These are phyloP conservation scores for Palythoa heliodiscus DNA, from an alignment of 92 coral and sea anemone genomes.

Conservation along the genomic window DNA sequence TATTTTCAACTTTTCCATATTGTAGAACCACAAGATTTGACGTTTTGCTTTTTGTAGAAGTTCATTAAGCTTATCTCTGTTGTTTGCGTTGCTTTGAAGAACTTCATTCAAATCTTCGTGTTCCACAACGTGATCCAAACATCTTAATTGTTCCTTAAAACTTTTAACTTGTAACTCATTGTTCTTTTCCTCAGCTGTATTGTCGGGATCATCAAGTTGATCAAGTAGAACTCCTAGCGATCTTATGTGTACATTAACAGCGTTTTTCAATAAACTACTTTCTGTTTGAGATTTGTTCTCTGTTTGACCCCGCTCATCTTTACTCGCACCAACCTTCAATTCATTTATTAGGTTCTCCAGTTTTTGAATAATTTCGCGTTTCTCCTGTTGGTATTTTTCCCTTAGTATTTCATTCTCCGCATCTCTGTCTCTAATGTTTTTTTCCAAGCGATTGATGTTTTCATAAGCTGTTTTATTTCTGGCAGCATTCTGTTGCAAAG, in stretches of 20 bases:
- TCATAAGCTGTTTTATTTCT: constrained; percentile 45
- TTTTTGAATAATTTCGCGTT: constrained; percentile 4
- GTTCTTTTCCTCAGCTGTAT: constrained; percentile 25
- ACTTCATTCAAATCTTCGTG: neutral
- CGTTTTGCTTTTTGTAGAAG: constrained; percentile 1
- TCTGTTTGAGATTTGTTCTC: neutral
- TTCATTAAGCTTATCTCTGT: neutral
- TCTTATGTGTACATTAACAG: neutral
- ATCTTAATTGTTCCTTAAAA: constrained; percentile 19
- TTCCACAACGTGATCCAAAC: neutral
- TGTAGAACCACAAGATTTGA: constrained; percentile 25
- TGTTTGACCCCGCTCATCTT: neutral
- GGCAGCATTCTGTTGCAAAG: constrained; percentile 50
- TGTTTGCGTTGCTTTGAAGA: neutral
- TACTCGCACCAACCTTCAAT: neutral
- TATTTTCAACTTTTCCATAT: constrained; percentile 11
- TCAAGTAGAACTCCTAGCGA: neutral
- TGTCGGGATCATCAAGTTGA: constrained; percentile 29
- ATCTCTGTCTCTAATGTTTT: neutral
- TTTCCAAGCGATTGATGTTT: neutral
- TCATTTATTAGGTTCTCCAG: neutral
- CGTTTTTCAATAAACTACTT: neutral
- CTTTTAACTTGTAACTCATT: neutral
- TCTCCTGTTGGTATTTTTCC: neutral
- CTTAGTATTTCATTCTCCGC: neutral